Base-by-base conservation (phyloP, 2,797 vertebrate genomes). In the Anguilla obscura region DNA sequence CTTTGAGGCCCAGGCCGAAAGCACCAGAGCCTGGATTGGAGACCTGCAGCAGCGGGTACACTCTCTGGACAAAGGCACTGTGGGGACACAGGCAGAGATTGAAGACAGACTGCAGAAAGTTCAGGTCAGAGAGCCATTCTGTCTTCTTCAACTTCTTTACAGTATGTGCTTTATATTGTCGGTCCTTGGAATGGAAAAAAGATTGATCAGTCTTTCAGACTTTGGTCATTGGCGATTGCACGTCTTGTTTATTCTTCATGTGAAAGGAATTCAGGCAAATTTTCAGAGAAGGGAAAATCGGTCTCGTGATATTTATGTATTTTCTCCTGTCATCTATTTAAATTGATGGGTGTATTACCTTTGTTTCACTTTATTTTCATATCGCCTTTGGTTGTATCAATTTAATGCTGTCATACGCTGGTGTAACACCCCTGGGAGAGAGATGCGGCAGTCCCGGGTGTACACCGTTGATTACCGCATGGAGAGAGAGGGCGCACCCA, bases 31-130 rank as follows among this genome's bases (percentile, higher is more conserved):
- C 2, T 98, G 97, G 94, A 95, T 98, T 89, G 93, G 88, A 87
- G 95, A 94, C 66, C 95, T 95, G n/a, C 94, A 94, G 89, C 94
- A 96, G 85, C 94, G 93, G 52, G 91, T 97, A 86, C 80, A 92
- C 91, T 92, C 92, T 36, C 82, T 96, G 71, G 92, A 91, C 12
- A 90, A 92, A 87, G 91, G 91, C 0, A 89, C 92, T 71, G 93
- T 91, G 92, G 93, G 84, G 69, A 84, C 60, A 12, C 89, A 92
- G 84, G 90, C 93, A 88, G 85, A 92, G 0, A 89, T 95, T 82
- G 94, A 96, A 0, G 92, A 97, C 90, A 94, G 92, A 90, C 92
- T 94, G 9, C 90, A 93, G 87, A 94, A 92, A 24, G 92, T 94
- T 83, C 96, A 97, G 97, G 98, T 98, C 86, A 90, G 92, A 84